A percentile compares a stretch with the other conserved stretches of the same genome.
phyloP scores from a whole-genome alignment of 2,113 vertebrate genomes.

The Cynoglossus semilaevis region DNA sequence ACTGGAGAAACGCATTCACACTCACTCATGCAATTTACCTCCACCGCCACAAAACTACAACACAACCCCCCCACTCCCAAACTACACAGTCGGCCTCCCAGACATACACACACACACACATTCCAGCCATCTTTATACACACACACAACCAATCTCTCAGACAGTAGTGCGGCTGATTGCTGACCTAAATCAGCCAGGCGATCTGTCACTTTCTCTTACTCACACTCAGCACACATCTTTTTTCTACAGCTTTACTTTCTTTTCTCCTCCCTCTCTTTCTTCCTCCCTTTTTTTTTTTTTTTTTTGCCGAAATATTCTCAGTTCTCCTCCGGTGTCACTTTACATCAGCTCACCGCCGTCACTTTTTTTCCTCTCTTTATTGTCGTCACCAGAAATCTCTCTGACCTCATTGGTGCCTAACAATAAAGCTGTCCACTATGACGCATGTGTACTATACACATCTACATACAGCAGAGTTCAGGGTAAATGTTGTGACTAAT shows the following conservation, averaged over 20 bases:
- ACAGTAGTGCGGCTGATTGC: slow-evolving; percentile 68
- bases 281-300: slow-evolving; percentile 11
- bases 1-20: slow-evolving; percentile 53
- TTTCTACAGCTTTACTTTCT: slow-evolving; percentile 19
- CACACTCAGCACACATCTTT: slow-evolving; percentile 69
- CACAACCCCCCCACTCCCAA: slow-evolving; percentile 25
- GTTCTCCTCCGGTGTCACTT: slow-evolving; percentile 48
- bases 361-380: not conserved
- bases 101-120: slow-evolving; percentile 1
- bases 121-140: slow-evolving; percentile 16
- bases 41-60: slow-evolving; percentile 14
- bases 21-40: slow-evolving; percentile 49
- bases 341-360: slow-evolving; percentile 42
- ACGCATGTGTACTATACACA: not conserved
- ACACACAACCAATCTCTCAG: slow-evolving; percentile 53
- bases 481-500: slow-evolving; percentile 27
- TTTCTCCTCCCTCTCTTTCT: slow-evolving; percentile 15
- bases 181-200: slow-evolving; percentile 75
- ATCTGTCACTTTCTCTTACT: slow-evolving; percentile 78
- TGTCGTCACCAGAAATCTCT: slow-evolving; percentile 21
- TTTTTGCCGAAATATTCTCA: slow-evolving; percentile 43
- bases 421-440: slow-evolving; percentile 8
- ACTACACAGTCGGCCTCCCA: slow-evolving; percentile 22
- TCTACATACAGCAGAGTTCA: not conserved
- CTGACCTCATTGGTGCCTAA: slow-evolving; percentile 26